Evolutionary conservation across 2,113 vertebrate genomes (phyloP), one percentile per base, ranked within the genome.

Genomic region (Cygnus atratus): DNA sequence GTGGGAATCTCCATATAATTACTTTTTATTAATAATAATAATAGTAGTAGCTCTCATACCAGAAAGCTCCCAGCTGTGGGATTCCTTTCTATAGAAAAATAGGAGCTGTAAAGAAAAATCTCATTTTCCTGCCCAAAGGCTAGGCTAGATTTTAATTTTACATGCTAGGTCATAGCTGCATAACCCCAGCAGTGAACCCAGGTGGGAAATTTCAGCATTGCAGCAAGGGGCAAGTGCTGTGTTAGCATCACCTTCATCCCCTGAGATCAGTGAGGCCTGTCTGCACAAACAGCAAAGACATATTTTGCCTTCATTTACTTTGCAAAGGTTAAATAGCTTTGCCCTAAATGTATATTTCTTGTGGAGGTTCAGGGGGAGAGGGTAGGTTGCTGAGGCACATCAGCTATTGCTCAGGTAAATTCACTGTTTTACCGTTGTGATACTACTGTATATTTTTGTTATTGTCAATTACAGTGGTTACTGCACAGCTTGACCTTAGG

Each of bases 1-100:
- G 54, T 79, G 58, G 39, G 35, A 82, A 79, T 90, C 91, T 80
- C 35, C 65, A 33, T 71, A 58, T 71, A 95, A 77, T 93, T 92
- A 90, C 75, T 74, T 94, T 79, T 87, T 74, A 41, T 93, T 96
- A 91, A 62, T 74, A 26, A 70, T 66, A 68, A 19, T 66, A 87
- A 29, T 79, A 85, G 21, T 85, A 85, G 21, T 41, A 77, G 10
- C 37, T 59, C 46, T 86, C 46, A 43, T 15, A 22, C n/a, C 50
- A 70, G 14, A 90, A 91, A 4, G 20, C 15, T 90, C 59, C 62
- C 31, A 80, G 55, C 37, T 84, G 37, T 63, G 55, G 63, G 58
- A 74, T 74, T 90, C 31, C 8, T 15, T 67, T 87, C 41, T 59
- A 35, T 68, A 37, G 54, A 55, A 83, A 76, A 71, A 44, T 25